A percentile compares a stretch with the other conserved stretches of the same genome.
phyloP scores from a whole-genome alignment of 2,113 vertebrate genomes.

The Euleptes europaea region DNA sequence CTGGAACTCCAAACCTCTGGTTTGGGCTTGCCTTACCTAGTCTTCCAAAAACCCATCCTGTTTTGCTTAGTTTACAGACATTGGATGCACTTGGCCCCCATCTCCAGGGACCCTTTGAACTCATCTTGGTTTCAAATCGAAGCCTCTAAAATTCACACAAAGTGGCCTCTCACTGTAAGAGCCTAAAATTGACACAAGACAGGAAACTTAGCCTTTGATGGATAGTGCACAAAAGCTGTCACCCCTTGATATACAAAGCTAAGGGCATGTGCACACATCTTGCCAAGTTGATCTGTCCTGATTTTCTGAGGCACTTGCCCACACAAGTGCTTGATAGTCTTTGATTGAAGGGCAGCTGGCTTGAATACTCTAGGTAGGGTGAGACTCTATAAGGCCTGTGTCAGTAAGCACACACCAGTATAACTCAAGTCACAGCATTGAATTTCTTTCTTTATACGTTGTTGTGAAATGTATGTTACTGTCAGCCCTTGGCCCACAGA shows the following conservation, averaged over 20 bases:
- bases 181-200: neutral
- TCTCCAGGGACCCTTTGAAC: neutral
- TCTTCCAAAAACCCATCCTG: neutral
- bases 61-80: neutral
- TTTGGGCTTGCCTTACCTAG: neutral
- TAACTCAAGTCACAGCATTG: neutral
- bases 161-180: neutral
- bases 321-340: neutral
- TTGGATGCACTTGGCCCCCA: neutral
- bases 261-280: neutral
- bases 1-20: neutral
- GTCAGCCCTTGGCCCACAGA: too few species aligned
- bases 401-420: neutral
- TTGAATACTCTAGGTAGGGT: neutral
- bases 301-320: neutral
- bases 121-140: neutral
- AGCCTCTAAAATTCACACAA: neutral
- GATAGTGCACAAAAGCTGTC: neutral
- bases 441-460: neutral
- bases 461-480: neutral
- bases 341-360: neutral
- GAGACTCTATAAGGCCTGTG: neutral
- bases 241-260: neutral
- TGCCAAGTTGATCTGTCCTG: neutral
- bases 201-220: neutral